Percentiles rank a stretch among this genome's conserved stretches.
Conservation (phyloP, 1,140 invertebrate genomes). For the Brachionus koreanus region DNA sequence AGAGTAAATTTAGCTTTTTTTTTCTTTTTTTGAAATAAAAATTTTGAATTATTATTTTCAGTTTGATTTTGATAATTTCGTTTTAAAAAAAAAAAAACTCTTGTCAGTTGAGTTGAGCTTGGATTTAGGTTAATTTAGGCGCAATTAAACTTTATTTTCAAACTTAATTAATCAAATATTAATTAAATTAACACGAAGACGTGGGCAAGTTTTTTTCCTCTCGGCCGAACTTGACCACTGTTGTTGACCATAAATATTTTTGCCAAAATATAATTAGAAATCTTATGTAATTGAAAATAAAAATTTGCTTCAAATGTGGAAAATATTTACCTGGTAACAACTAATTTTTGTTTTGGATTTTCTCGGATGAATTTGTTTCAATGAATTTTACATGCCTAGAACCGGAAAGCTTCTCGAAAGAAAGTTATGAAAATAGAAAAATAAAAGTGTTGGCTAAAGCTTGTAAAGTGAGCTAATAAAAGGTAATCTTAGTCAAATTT, state of each 20-base stretch:
- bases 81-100: not conserved
- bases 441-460: not conserved
- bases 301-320: not conserved
- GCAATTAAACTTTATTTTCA: slow-evolving; percentile 4
- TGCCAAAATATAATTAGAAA: not conserved
- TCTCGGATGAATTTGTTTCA: not conserved
- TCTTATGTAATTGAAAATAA: not conserved
- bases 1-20: slow-evolving; percentile 1
- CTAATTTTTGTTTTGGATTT: not conserved
- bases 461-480: not conserved
- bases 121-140: not conserved
- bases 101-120: not conserved
- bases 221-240: not conserved
- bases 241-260: not conserved
- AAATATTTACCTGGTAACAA: not conserved
- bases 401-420: not conserved
- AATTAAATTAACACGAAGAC: not conserved
- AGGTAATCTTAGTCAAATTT: not conserved
- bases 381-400: not conserved
- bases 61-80: slow-evolving; percentile 8
- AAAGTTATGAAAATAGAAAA: not conserved
- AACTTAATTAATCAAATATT: not conserved
- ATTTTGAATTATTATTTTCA: not conserved
- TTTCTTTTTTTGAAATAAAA: not conserved
- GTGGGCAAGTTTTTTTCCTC: not conserved